These are phyloP conservation scores for Epizoanthus fatuus DNA, from an alignment of 92 coral and sea anemone genomes.

Conservation along the genomic window DNA sequence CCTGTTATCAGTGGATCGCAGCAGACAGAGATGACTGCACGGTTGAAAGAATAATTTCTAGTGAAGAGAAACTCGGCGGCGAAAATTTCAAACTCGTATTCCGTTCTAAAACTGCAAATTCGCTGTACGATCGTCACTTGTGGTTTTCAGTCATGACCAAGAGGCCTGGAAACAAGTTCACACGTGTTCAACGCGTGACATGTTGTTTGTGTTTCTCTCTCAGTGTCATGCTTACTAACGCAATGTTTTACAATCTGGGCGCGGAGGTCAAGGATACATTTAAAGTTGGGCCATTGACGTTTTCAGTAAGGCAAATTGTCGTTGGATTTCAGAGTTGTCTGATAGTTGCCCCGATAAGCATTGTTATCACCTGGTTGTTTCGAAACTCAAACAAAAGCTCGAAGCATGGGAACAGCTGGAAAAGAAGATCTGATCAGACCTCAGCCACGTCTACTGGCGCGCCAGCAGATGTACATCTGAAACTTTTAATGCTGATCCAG, in stretches of 20 bases:
- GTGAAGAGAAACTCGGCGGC: neutral
- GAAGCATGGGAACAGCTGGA: neutral
- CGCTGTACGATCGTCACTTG: conserved; percentile 60
- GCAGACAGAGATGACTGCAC: conserved; percentile 54
- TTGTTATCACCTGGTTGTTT: conserved; percentile 51
- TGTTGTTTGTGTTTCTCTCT: conserved; percentile 62
- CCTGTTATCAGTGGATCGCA: conserved; percentile 56
- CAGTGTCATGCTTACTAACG: conserved; percentile 69
- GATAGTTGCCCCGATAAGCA: conserved; percentile 66
- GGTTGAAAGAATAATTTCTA: neutral
- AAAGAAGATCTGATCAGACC: too few relatives aligned
- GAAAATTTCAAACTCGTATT: conserved; percentile 35
- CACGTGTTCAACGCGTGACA: conserved; percentile 74
- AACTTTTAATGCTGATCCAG: too few relatives aligned
- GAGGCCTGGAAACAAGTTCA: conserved; percentile 46
- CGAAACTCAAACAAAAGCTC: neutral
- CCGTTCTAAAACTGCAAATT: conserved; percentile 35
- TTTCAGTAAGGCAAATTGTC: conserved; percentile 55
- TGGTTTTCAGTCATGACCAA: conserved; percentile 73
- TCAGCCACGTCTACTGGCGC: too few relatives aligned
- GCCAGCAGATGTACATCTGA: too few relatives aligned
- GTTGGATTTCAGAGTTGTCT: conserved; percentile 72
- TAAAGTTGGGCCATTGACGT: conserved; percentile 62
- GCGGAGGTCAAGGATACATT: conserved; percentile 37
- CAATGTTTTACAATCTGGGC: conserved; percentile 67